A percentile compares a stretch with the other conserved stretches of the same genome.
Conservation (phyloP, 2,113 vertebrate species). For the Tympanuchus pallidicinctus region DNA sequence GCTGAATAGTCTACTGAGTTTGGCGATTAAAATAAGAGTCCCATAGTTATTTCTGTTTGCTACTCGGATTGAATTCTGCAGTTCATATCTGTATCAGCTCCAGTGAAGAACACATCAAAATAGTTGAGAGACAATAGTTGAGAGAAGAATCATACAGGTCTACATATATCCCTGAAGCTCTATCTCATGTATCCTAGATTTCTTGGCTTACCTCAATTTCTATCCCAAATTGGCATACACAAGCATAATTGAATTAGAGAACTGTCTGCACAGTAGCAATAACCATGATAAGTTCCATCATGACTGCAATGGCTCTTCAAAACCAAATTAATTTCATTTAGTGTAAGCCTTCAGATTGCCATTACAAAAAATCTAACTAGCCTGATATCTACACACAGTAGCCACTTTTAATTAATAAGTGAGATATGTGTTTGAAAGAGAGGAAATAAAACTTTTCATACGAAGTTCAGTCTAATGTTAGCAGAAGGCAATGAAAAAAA, state of each 20-base stretch:
- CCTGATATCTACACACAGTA: neutral
- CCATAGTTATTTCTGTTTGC: neutral
- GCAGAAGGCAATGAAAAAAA: neutral
- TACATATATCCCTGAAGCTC: neutral
- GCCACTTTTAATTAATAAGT: neutral
- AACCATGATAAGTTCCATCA: neutral
- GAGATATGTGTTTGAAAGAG: neutral
- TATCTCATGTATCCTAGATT: neutral
- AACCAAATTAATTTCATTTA: neutral
- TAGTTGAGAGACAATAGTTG: neutral
- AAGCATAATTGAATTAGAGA: neutral
- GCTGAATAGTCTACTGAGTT: neutral
- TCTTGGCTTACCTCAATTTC: neutral
- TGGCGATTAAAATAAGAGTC: neutral
- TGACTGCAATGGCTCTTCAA: neutral
- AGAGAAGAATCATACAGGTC: neutral
- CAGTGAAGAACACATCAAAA: neutral
- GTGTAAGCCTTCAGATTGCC: neutral
- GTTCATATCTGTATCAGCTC: neutral
- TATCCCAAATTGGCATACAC: neutral
- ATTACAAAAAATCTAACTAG: neutral
- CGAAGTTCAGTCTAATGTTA: neutral
- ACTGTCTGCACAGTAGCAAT: neutral
- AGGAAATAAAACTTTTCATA: neutral
- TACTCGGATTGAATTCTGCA: neutral